Evolutionary conservation across 2,888 invertebrate species (phyloP), one percentile per base, ranked within the genome.

Genomic region (Allolobophora icterica): DNA sequence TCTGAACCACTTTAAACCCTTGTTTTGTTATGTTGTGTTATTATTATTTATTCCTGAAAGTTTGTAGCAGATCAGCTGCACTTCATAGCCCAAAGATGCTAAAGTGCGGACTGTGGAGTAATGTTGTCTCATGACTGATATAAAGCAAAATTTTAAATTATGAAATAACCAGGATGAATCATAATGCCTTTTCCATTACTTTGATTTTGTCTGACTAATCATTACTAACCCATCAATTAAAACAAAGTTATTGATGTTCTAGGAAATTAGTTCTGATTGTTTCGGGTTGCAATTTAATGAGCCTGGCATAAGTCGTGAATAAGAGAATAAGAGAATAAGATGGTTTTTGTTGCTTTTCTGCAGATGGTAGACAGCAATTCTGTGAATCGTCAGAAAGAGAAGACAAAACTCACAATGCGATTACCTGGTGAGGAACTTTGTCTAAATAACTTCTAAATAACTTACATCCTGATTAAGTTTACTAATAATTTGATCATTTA

Each of bases 361-460:
- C 71, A 71, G 71, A 71, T 71, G 71, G 11, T n/a, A 71, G 71
- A 71, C 71, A 71, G n/a, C n/a, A 71, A 71, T 71, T 71, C 71
- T 1, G 8, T 71, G n/a, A 30, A 71, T 71, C 71, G 17, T 71
- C 71, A 71, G 71, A 71, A 71, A 71, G 71, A 71, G 71, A 71
- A 71, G n/a, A 71, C 71, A 11, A 71, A 71, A n/a, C 71, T n/a
- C 30, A 71, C 71, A 11, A 71, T n/a, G n/a, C 30, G 71, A 71
- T 71, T 71, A n/a, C 71, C 71, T 71, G 71, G 71, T 71, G 71
- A 71, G 71, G 24, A 71, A 71, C n/a, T 71, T 71, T 2, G 38
- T 38, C 38, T 38, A 38, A 5, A 38, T 38, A 38, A 38, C 38
- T 38, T 24, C 52, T 71, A n/a, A 8, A 71, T 71, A 71, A 71